phyloP scores from a whole-genome alignment of 1,140 invertebrate species.

The Leptinotarsa undecemlineata region DNA sequence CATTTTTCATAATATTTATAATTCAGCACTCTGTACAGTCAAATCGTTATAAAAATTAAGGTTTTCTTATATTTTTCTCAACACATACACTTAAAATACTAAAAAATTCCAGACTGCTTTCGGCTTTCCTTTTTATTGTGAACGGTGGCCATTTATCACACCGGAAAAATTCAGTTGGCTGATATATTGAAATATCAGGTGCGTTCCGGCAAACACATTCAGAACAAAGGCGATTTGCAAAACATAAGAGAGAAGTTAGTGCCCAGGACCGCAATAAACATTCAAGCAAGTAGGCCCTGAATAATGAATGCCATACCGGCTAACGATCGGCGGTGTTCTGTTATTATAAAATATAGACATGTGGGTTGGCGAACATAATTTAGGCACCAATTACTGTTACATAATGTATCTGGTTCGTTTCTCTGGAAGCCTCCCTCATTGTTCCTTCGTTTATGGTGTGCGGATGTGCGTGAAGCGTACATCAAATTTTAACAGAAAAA shows the following conservation, averaged over 20 bases:
- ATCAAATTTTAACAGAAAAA: too few species aligned
- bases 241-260: conserved; percentile 3
- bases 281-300: background rate
- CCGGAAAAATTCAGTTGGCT: background rate
- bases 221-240: conserved; percentile 5
- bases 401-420: background rate
- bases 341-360: background rate
- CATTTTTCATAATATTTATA: too few species aligned
- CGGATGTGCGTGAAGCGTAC: too few species aligned
- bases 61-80: too few species aligned
- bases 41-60: too few species aligned
- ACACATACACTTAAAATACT: too few species aligned
- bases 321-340: background rate
- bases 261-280: background rate
- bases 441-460: too few species aligned
- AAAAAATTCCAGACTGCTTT: too few species aligned
- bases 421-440: too few species aligned
- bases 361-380: background rate
- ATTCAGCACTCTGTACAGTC: too few species aligned
- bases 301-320: conserved; percentile 4
- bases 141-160: too few species aligned
- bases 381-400: background rate
- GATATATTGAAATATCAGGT: conserved; percentile 1
- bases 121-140: too few species aligned
- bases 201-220: background rate